phyloP scores from a whole-genome alignment of 2,113 vertebrate genomes.

The Syngnathus floridae region DNA sequence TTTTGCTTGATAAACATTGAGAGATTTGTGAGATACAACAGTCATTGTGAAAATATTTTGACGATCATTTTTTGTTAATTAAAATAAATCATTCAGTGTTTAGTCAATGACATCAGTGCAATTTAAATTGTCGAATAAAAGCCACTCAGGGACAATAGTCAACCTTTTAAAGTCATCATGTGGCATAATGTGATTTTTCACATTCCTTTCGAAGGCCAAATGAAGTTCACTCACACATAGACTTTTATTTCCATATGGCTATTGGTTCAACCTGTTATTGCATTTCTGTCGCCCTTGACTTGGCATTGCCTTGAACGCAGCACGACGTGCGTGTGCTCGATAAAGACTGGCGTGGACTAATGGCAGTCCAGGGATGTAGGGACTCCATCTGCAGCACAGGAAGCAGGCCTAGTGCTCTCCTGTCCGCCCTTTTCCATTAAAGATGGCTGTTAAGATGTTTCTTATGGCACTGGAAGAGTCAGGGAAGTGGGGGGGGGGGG shows the following conservation, averaged over 20 bases:
- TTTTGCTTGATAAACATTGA: not conserved
- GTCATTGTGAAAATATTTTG: too few species aligned
- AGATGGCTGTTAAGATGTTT: conserved; percentile 46
- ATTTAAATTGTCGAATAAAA: conserved; percentile 14
- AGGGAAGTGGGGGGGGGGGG: conserved; percentile 49
- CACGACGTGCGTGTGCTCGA: conserved; percentile 35
- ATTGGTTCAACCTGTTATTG: conserved; percentile 11
- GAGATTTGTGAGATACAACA: too few species aligned
- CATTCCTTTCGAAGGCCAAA: conserved; percentile 15
- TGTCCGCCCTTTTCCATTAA: conserved; percentile 37
- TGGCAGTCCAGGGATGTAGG: conserved; percentile 49
- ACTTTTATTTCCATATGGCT: conserved; percentile 18
- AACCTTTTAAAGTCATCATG: conserved; percentile 6
- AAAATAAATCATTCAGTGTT: too few species aligned
- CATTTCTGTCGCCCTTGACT: conserved; percentile 29
- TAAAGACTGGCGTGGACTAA: conserved; percentile 43
- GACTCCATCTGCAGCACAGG: conserved; percentile 44
- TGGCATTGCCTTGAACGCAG: conserved; percentile 16
- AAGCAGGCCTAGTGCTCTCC: conserved; percentile 39
- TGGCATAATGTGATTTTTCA: conserved; percentile 16
- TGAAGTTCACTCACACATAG: conserved; percentile 2
- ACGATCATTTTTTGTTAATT: too few species aligned
- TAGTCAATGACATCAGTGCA: too few species aligned
- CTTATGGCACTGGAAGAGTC: conserved; percentile 40
- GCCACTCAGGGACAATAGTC: conserved; percentile 21